Conservation (phyloP, 2,888 invertebrate species). For the Pachycephus smyrnensis region DNA sequence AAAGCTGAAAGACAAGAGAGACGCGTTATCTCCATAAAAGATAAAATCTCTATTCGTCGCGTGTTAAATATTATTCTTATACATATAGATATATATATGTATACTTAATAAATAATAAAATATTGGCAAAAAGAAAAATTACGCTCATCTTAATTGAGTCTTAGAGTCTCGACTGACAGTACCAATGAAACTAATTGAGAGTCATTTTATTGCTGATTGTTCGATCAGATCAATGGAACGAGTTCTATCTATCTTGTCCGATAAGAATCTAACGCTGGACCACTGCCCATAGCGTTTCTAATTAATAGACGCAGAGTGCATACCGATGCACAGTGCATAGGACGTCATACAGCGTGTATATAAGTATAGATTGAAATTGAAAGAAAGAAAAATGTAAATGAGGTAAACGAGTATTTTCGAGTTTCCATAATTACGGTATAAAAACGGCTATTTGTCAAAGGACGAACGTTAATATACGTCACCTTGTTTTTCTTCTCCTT, state of each 20-base stretch:
- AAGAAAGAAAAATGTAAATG: background rate
- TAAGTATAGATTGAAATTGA: background rate
- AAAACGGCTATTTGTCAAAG: background rate
- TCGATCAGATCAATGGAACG: conserved; percentile 17
- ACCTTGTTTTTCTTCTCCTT: background rate
- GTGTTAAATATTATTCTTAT: no score
- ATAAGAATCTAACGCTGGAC: conserved; percentile 12
- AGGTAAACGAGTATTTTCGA: background rate
- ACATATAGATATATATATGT: background rate
- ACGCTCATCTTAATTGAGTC: conserved; percentile 12
- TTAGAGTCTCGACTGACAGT: conserved; percentile 8
- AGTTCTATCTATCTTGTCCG: conserved; percentile 18
- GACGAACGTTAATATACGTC: background rate
- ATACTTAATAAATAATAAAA: background rate
- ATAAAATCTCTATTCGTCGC: background rate
- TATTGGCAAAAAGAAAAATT: background rate
- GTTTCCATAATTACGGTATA: background rate
- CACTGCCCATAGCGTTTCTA: background rate
- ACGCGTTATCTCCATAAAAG: background rate
- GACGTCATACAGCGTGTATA: background rate
- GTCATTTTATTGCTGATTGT: background rate
- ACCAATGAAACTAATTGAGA: background rate
- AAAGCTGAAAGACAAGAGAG: background rate
- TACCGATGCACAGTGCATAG: no score
- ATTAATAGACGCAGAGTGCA: background rate